phyloP scores from a whole-genome alignment of 2,888 invertebrate genomes.

The Ophraella communa region DNA sequence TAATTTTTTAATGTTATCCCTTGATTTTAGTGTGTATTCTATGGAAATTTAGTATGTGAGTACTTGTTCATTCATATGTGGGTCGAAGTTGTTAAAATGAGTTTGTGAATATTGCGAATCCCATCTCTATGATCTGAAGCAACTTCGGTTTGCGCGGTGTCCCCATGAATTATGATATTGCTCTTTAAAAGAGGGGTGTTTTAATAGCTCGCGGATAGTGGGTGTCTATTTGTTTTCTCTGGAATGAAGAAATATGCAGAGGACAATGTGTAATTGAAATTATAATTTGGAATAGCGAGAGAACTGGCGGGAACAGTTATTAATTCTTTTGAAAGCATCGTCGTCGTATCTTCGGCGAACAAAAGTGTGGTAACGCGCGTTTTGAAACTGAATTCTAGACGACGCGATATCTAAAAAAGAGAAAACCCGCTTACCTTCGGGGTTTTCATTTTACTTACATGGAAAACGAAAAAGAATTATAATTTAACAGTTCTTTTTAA shows the following conservation, averaged over 20 bases:
- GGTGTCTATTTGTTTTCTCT: conserved; percentile 31
- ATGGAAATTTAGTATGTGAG: too few relatives aligned
- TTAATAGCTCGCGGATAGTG: conserved; percentile 26
- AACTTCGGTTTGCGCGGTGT: conserved; percentile 23
- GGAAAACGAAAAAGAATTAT: not conserved
- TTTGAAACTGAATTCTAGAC: conserved; percentile 19
- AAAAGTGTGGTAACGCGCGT: conserved; percentile 16
- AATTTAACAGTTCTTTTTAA: not conserved
- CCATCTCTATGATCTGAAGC: conserved; percentile 20
- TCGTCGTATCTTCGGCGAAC: conserved; percentile 16
- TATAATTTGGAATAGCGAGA: conserved; percentile 27
- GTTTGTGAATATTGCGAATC: too few relatives aligned
- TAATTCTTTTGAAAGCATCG: conserved; percentile 26
- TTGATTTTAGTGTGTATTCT: too few relatives aligned
- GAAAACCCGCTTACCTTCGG: conserved; percentile 2
- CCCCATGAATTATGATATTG: conserved; percentile 40
- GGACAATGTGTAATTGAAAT: conserved; percentile 29
- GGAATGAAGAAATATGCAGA: conserved; percentile 29
- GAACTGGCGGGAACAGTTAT: conserved; percentile 27
- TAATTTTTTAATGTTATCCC: too few relatives aligned
- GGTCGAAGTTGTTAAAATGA: too few relatives aligned
- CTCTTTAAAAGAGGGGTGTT: conserved; percentile 33
- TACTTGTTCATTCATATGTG: too few relatives aligned
- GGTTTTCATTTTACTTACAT: conserved; percentile 1
- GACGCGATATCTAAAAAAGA: conserved; percentile 2